Evolutionary conservation across 1,140 invertebrate genomes (phyloP), one percentile per base, ranked within the genome.

Genomic region (Saccostrea echinata): DNA sequence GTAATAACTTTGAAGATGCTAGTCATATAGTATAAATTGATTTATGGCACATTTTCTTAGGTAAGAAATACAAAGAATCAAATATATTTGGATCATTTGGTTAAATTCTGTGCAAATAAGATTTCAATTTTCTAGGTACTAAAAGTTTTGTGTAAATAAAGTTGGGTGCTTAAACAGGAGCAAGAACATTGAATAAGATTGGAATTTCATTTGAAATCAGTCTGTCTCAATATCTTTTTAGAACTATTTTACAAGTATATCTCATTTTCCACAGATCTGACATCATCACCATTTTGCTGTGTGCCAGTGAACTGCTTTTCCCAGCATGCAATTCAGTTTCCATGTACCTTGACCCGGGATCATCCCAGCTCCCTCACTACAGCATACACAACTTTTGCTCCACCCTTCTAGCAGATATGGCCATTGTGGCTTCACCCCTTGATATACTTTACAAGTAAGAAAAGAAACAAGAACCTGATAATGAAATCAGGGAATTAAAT

Each of bases 311-410:
- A 80, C 88, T 93, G 57, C 85, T 94, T n/a, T 88, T 91, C 51
- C 85, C 88, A 61, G 88, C 90, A 12, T 91, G 93, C 88, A 90
- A 89, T 85, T 91, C 92, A n/a, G 55, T 92, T 24, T 92, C 92
- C 53, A 89, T 91, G 87, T 90, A 90, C 33, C 81, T 94, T 27
- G 93, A 94, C 84, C 90, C 90, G 13, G 91, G 93, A 30, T 91
- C 93, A 55, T 90, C 91, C 21, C 90, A 94, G 87, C 83, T 90
- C 12, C 92, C 92, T 12, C 91, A 93, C 53, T 94, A 93, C 86
- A 91, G 87, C 82, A 93, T 94, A 86, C 94, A 94, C 88, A 94
- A 94, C 86, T 90, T 91, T 3, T 94, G 93, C 88, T 92, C 91
- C 13, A 91, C 91, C 53, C 85, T 94, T 11, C 82, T 94, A 88